Evolutionary conservation across 1,140 invertebrate genomes (phyloP).

Genomic region (Phenacoccus solenopsis): DNA sequence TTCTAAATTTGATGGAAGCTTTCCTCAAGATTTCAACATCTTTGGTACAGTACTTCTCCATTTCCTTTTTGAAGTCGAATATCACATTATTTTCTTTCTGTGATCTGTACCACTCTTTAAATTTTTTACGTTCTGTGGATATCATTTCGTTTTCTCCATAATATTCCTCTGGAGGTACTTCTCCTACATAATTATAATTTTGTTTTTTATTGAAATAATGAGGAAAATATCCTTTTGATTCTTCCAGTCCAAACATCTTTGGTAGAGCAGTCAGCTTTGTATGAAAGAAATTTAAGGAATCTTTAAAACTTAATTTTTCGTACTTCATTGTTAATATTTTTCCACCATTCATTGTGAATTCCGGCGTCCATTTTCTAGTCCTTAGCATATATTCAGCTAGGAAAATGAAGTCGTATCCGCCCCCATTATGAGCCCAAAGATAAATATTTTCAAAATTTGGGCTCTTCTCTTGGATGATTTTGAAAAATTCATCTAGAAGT

Average conservation of each 20-base stretch:
- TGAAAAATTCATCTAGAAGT: background rate
- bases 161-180: conserved; percentile 21
- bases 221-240: conserved; percentile 26
- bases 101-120: conserved; percentile 24
- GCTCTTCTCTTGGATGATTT: background rate
- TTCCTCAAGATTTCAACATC: conserved; percentile 27
- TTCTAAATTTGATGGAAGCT: conserved; percentile 30
- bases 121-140: conserved; percentile 11
- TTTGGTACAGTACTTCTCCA: conserved; percentile 25
- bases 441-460: background rate
- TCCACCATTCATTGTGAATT: background rate
- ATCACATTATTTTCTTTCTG: conserved; percentile 20
- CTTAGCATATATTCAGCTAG: background rate
- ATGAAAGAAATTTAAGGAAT: conserved; percentile 8
- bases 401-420: background rate
- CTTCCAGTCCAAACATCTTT: conserved; percentile 23
- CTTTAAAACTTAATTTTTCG: conserved; percentile 8
- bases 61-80: conserved; percentile 25
- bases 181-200: conserved; percentile 25
- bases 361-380: background rate
- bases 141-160: conserved; percentile 24
- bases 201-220: conserved; percentile 26
- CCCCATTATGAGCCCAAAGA: background rate
- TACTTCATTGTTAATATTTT: background rate
- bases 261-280: conserved; percentile 14